Conservation (phyloP, 2,888 invertebrate species). For the Amphipoea lucens region DNA sequence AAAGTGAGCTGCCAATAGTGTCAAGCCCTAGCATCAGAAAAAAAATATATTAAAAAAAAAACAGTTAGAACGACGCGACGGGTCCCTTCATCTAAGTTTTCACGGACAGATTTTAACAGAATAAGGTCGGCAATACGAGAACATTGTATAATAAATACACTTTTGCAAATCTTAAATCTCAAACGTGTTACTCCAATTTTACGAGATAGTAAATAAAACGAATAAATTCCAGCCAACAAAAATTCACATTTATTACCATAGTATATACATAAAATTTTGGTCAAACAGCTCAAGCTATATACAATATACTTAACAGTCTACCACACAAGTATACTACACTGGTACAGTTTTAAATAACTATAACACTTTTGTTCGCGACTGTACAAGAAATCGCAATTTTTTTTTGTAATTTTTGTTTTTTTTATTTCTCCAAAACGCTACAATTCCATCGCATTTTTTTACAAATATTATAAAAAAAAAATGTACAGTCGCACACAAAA, state of each 20-base stretch:
- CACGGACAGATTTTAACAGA: not conserved
- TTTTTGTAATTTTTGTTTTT: conserved; percentile 2
- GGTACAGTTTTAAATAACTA: conserved; percentile 15
- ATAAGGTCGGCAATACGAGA: not conserved
- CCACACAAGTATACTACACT: conserved; percentile 44
- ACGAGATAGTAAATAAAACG: conserved; percentile 61
- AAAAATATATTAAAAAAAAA: too few relatives aligned
- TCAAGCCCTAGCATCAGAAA: not conserved
- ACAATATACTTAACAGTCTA: conserved; percentile 59
- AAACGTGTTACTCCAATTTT: not conserved
- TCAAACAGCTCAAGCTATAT: conserved; percentile 67
- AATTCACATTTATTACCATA: conserved; percentile 77
- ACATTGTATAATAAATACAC: not conserved
- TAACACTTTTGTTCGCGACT: conserved; percentile 44
- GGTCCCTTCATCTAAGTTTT: not conserved
- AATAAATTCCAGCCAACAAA: conserved; percentile 59
- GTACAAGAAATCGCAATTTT: not conserved
- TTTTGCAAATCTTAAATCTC: not conserved
- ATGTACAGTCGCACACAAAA: conserved; percentile 47
- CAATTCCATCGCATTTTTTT: not conserved
- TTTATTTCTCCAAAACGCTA: not conserved
- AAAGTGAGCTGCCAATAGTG: not conserved
- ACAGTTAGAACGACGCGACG: not conserved
- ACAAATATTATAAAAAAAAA: not conserved
- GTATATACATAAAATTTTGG: conserved; percentile 78